These are phyloP conservation scores for Heliconius ismenius DNA, from an alignment of 2,888 invertebrate species.

Conservation along the genomic window DNA sequence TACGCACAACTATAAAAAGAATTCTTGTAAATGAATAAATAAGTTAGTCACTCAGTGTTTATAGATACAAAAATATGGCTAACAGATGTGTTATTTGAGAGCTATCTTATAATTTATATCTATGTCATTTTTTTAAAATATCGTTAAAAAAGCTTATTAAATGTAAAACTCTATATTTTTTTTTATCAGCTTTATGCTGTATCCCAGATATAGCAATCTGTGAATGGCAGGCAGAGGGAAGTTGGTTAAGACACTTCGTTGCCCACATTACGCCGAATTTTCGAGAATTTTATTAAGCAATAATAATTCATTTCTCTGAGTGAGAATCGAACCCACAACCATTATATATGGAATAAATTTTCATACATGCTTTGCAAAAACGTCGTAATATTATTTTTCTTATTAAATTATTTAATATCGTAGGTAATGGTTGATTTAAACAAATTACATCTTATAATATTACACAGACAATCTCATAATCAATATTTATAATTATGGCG, in stretches of 20 bases:
- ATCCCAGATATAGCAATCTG: too few relatives aligned
- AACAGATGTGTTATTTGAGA: not conserved
- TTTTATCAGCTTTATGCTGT: too few relatives aligned
- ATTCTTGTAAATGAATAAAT: conserved; percentile 23
- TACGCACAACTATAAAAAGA: conserved; percentile 6
- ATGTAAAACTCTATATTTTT: too few relatives aligned
- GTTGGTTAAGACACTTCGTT: too few relatives aligned
- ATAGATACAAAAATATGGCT: not conserved
- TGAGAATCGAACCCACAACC: too few relatives aligned
- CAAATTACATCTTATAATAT: not conserved
- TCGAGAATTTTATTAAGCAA: too few relatives aligned
- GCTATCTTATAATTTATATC: not conserved
- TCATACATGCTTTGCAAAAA: not conserved
- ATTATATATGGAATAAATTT: not conserved
- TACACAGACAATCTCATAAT: not conserved
- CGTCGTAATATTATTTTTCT: not conserved
- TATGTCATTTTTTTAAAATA: not conserved
- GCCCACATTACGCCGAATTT: too few relatives aligned
- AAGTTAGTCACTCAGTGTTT: not conserved
- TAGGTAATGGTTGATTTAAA: not conserved
- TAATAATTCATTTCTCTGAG: too few relatives aligned
- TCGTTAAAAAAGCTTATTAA: too few relatives aligned
- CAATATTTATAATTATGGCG: not conserved
- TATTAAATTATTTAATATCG: not conserved
- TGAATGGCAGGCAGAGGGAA: too few relatives aligned